These are phyloP conservation scores for Chelonus insularis DNA, from an alignment of 1,140 invertebrate genomes.

Conservation along the genomic window DNA sequence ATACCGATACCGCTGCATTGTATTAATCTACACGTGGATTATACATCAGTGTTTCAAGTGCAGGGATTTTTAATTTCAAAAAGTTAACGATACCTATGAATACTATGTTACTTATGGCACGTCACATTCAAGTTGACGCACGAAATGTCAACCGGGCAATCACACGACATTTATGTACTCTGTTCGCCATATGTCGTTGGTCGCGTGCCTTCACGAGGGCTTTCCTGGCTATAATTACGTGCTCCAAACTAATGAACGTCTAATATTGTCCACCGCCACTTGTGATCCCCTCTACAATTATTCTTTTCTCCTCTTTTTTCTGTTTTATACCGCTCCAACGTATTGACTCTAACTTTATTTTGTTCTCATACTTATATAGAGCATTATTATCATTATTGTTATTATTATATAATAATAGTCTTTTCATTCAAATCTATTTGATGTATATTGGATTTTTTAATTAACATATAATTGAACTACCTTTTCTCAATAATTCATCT, in stretches of 20 bases:
- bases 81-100: constrained; percentile 8
- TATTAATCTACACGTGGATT: neutral
- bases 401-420: no score
- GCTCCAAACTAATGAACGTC: constrained; percentile 51
- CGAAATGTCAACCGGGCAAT: constrained; percentile 31
- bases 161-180: constrained; percentile 29
- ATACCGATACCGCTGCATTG: neutral
- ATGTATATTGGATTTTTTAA: no score
- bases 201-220: constrained; percentile 52
- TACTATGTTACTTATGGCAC: constrained; percentile 1
- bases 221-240: constrained; percentile 47
- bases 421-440: no score
- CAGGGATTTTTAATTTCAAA: constrained; percentile 10
- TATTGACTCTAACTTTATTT: neutral
- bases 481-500: no score
- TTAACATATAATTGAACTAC: no score
- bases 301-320: neutral
- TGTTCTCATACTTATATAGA: no score
- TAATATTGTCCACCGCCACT: constrained; percentile 45
- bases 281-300: neutral
- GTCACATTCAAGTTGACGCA: constrained; percentile 19
- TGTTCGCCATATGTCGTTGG: constrained; percentile 50
- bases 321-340: neutral
- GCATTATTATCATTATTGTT: no score
- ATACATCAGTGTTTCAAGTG: neutral